These are phyloP conservation scores for Pissodes strobi DNA, from an alignment of 1,140 invertebrate genomes.

Conservation along the genomic window DNA sequence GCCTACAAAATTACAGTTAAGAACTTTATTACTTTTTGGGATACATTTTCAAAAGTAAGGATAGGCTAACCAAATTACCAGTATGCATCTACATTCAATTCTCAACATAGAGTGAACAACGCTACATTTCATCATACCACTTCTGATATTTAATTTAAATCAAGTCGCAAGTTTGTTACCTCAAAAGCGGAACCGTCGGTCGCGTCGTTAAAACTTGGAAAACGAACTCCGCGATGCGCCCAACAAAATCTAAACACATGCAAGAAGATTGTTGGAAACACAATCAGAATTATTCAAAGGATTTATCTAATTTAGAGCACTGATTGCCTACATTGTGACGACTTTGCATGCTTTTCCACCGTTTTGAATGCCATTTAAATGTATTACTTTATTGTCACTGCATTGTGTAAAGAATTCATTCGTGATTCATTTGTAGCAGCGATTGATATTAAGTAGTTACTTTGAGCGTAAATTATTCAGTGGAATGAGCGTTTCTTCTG, in stretches of 20 bases:
- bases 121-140: too few species aligned
- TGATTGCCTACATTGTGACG: constrained; percentile 28
- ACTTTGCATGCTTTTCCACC: constrained; percentile 17
- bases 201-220: constrained; percentile 6
- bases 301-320: constrained; percentile 22
- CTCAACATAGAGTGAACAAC: too few species aligned
- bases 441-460: too few species aligned
- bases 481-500: too few species aligned
- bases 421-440: neutral
- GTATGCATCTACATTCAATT: too few species aligned
- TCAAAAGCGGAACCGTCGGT: neutral
- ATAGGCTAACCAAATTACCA: too few species aligned
- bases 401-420: neutral
- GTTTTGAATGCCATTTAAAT: neutral
- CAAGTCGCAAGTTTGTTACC: neutral
- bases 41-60: too few species aligned
- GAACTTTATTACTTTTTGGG: too few species aligned
- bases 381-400: neutral
- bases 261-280: constrained; percentile 21
- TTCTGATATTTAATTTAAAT: too few species aligned
- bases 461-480: too few species aligned
- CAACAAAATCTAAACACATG: constrained; percentile 18
- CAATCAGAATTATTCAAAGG: constrained; percentile 25
- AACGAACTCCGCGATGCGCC: neutral
- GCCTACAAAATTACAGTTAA: too few species aligned